Evolutionary conservation across 2,113 vertebrate species (phyloP).

Genomic region (Rhynchomys soricoides): DNA sequence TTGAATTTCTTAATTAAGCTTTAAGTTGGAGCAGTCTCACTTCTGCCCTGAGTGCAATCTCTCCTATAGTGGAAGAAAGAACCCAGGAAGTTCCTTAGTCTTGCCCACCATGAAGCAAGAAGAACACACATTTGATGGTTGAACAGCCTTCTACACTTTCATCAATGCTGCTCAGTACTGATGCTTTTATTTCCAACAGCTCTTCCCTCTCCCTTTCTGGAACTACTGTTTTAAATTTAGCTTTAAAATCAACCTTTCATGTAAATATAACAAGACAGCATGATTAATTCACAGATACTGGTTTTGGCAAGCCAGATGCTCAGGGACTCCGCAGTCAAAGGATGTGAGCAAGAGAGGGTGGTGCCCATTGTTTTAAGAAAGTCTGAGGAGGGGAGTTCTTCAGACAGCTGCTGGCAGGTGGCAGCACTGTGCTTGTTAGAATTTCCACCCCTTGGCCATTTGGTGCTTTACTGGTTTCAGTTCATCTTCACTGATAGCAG

Average conservation of each 20-base stretch:
- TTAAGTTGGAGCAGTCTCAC: not conserved
- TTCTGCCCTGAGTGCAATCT: not conserved
- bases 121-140: not conserved
- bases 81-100: not conserved
- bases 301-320: not conserved
- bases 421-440: slow-evolving; percentile 39
- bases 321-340: not conserved
- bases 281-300: not conserved
- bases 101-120: not conserved
- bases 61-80: not conserved
- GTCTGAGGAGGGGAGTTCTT: not conserved
- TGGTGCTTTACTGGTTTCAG: slow-evolving; percentile 47
- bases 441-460: slow-evolving; percentile 39
- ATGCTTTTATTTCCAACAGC: slow-evolving; percentile 31
- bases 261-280: slow-evolving; percentile 23
- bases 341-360: not conserved
- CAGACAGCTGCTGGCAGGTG: not conserved
- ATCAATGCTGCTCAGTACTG: not conserved
- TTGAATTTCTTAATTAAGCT: slow-evolving; percentile 27
- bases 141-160: not conserved
- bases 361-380: not conserved
- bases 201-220: not conserved
- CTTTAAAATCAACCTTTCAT: slow-evolving; percentile 1
- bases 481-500: slow-evolving; percentile 28
- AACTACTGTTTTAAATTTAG: slow-evolving; percentile 2